Conservation (phyloP, 2,888 invertebrate species). For the Fabriciana adippe region DNA sequence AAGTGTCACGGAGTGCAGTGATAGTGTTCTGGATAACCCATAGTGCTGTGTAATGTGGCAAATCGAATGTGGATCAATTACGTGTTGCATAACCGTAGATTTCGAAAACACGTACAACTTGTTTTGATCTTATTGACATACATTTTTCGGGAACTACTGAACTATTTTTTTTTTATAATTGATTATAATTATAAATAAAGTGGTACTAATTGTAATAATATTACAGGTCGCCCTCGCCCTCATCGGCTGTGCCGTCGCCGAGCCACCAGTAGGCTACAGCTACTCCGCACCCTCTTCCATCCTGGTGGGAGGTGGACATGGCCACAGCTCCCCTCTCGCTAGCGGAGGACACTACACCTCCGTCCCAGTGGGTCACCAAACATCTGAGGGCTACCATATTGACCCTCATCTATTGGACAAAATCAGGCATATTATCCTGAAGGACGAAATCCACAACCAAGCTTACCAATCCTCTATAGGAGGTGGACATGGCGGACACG, state of each 20-base stretch:
- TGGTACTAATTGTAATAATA: conserved; percentile 36
- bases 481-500: conserved; percentile 71
- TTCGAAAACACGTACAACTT: not conserved
- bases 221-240: conserved; percentile 86
- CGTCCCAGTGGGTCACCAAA: conserved; percentile 89
- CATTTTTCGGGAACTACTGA: conserved; percentile 5
- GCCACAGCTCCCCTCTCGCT: conserved; percentile 66
- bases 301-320: conserved; percentile 55
- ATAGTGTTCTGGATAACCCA: conserved; percentile 32
- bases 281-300: conserved; percentile 86
- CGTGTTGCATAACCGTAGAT: conserved; percentile 13
- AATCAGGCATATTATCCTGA: conserved; percentile 91
- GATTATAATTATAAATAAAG: conserved; percentile 21
- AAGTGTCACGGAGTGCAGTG: conserved; percentile 77
- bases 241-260: conserved; percentile 88
- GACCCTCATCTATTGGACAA: conserved; percentile 91
- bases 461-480: conserved; percentile 76
- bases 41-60: conserved; percentile 22
- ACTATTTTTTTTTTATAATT: conserved; percentile 5
- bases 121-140: not conserved
- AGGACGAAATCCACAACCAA: conserved; percentile 86
- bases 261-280: conserved; percentile 87
- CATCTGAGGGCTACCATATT: conserved; percentile 90
- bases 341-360: conserved; percentile 88
- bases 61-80: conserved; percentile 1